phyloP scores from a whole-genome alignment of 1,140 invertebrate species.

The Gryllus bimaculatus region DNA sequence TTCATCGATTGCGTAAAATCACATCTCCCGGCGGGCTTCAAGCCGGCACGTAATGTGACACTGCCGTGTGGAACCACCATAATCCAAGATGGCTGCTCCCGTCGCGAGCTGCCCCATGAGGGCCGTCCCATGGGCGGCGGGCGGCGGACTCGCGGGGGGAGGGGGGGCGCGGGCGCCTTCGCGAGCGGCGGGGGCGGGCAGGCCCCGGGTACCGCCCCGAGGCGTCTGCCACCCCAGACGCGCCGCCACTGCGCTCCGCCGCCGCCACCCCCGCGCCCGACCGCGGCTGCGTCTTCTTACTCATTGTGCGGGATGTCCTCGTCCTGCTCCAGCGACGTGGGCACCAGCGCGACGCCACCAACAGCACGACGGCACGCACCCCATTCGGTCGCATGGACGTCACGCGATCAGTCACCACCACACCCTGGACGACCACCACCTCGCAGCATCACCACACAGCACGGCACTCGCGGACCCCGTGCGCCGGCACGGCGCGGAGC shows the following conservation, averaged over 20 bases:
- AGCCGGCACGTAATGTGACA: not conserved
- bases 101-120: not conserved
- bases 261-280: too few relatives aligned
- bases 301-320: slow-evolving; percentile 77
- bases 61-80: not conserved
- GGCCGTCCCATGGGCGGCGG: not conserved
- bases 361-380: not conserved
- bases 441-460: not conserved
- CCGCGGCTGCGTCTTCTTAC: slow-evolving; percentile 43
- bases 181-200: too few relatives aligned
- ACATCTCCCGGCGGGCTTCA: not conserved
- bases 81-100: not conserved
- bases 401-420: not conserved
- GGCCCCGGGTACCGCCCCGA: too few relatives aligned
- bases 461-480: not conserved
- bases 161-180: too few relatives aligned
- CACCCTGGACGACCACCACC: not conserved
- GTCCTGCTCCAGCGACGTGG: slow-evolving; percentile 51
- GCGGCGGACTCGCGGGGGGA: too few relatives aligned
- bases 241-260: too few relatives aligned
- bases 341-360: slow-evolving; percentile 21
- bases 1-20: not conserved
- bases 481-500: too few relatives aligned
- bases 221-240: too few relatives aligned
- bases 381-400: not conserved